Evolutionary conservation across 2,113 vertebrate genomes (phyloP).

Genomic region (Nannobrachium achirus): DNA sequence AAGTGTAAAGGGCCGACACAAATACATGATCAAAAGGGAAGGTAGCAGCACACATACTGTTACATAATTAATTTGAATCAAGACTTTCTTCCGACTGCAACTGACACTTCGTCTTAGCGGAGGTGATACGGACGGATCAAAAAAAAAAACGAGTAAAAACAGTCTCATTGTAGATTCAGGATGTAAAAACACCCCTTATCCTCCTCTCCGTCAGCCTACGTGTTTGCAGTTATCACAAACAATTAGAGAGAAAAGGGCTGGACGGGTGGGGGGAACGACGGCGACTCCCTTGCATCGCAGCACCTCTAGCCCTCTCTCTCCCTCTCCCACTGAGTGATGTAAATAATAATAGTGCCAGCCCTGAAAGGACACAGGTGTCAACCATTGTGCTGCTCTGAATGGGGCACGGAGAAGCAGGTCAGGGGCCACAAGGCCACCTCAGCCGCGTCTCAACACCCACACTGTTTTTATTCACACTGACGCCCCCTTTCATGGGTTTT

Average conservation of each 20-base stretch:
- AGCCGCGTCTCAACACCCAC: conserved; percentile 70
- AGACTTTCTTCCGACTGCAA: neutral
- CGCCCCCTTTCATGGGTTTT: conserved; percentile 61
- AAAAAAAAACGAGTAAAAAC: conserved; percentile 28
- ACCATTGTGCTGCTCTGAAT: conserved; percentile 79
- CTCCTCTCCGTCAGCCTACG: conserved; percentile 37
- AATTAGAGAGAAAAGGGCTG: conserved; percentile 42
- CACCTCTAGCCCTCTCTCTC: conserved; percentile 71
- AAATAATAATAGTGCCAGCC: conserved; percentile 78
- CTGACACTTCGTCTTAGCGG: conserved; percentile 23
- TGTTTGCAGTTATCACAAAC: conserved; percentile 62
- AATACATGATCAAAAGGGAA: neutral
- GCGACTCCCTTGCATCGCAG: conserved; percentile 65
- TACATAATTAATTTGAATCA: conserved; percentile 5
- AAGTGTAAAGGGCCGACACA: neutral
- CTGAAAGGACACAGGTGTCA: conserved; percentile 85
- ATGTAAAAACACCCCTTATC: conserved; percentile 49
- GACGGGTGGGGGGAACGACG: neutral
- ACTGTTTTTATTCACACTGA: conserved; percentile 65
- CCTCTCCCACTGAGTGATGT: conserved; percentile 68
- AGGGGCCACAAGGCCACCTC: conserved; percentile 66
- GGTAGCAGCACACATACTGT: neutral
- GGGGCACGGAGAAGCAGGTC: conserved; percentile 67
- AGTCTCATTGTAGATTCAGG: conserved; percentile 21
- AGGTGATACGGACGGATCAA: conserved; percentile 29